These are phyloP conservation scores for Cylas formicarius DNA, from an alignment of 1,140 invertebrate genomes.

Conservation along the genomic window DNA sequence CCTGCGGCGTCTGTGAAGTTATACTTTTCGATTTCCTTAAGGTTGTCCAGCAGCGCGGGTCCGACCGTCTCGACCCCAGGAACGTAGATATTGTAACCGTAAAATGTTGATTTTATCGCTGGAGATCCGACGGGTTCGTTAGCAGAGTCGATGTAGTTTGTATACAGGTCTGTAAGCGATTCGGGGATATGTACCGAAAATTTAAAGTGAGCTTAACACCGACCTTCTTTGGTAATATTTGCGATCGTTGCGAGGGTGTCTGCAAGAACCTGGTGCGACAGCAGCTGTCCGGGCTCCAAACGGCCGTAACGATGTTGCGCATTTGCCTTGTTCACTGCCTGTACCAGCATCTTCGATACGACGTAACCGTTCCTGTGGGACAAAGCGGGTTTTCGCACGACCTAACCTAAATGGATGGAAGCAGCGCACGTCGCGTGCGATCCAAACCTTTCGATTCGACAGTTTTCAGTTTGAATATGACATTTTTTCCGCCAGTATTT, in stretches of 20 bases:
- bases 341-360: slow-evolving; percentile 44
- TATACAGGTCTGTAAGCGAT: slow-evolving; percentile 42
- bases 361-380: slow-evolving; percentile 44
- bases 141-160: slow-evolving; percentile 25
- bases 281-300: slow-evolving; percentile 43
- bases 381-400: neutral
- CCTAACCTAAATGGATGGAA: no score
- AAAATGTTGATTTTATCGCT: slow-evolving; percentile 32
- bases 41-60: slow-evolving; percentile 29
- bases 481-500: no score
- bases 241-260: slow-evolving; percentile 45
- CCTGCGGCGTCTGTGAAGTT: slow-evolving; percentile 30
- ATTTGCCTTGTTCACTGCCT: slow-evolving; percentile 42
- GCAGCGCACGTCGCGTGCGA: no score
- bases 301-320: slow-evolving; percentile 40
- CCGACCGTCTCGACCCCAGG: slow-evolving; percentile 34
- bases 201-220: slow-evolving; percentile 6
- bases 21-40: slow-evolving; percentile 28
- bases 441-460: no score
- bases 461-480: no score
- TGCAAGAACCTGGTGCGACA: slow-evolving; percentile 42
- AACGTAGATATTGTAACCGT: slow-evolving; percentile 36
- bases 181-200: slow-evolving; percentile 1
- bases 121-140: slow-evolving; percentile 28
- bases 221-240: slow-evolving; percentile 44